These are phyloP conservation scores for Synergus umbraculus DNA, from an alignment of 2,888 invertebrate genomes.

Conservation along the genomic window DNA sequence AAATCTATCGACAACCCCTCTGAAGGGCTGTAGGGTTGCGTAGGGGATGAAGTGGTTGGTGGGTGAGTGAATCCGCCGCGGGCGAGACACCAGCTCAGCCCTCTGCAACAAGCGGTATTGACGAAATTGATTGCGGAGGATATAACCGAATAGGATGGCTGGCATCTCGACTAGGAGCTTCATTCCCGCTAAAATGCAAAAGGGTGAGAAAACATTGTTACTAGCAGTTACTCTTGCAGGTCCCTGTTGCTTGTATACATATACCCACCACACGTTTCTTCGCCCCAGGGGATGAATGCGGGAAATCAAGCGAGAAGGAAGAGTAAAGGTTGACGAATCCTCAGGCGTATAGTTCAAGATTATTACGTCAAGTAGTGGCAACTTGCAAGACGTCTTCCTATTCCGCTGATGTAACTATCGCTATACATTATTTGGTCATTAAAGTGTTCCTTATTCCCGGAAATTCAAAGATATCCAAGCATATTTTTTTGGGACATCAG, in stretches of 20 bases:
- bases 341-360: constrained; percentile 63
- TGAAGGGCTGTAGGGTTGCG: constrained; percentile 53
- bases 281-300: constrained; percentile 64
- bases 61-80: constrained; percentile 64
- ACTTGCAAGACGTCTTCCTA: constrained; percentile 6
- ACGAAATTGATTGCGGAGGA: constrained; percentile 74
- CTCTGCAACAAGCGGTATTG: constrained; percentile 74
- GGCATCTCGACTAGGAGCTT: constrained; percentile 53
- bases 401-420: neutral
- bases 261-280: constrained; percentile 46
- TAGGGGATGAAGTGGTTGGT: constrained; percentile 55
- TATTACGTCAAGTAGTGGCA: constrained; percentile 48
- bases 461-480: neutral
- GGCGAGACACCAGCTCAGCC: constrained; percentile 68
- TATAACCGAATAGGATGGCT: constrained; percentile 61
- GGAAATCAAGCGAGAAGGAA: constrained; percentile 59
- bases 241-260: constrained; percentile 43
- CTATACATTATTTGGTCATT: neutral
- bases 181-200: constrained; percentile 66
- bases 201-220: constrained; percentile 75
- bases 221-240: constrained; percentile 70
- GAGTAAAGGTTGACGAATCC: constrained; percentile 57
- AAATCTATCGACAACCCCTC: constrained; percentile 68
- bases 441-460: neutral
- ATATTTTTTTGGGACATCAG: no score